Base-by-base conservation (phyloP, 2,888 invertebrate genomes). In the Ectropis crepuscularia region DNA sequence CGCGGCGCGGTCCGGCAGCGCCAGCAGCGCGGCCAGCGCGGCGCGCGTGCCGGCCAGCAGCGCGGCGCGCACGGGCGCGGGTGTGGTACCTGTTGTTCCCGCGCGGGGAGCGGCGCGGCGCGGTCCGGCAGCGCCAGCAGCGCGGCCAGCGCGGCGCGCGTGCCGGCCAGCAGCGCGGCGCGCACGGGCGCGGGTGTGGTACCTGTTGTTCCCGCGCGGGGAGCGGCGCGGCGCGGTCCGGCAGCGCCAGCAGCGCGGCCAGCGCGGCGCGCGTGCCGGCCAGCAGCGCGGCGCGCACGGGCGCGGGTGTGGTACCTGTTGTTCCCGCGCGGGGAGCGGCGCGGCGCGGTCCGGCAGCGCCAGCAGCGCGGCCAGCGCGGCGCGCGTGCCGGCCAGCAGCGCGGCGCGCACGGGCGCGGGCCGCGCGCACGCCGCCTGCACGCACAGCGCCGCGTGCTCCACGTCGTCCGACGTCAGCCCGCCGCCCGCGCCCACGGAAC, bases 381-480 rank as follows among this genome's bases (percentile, higher is more conserved):
- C 58, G 96, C 95, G 79, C 96, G 98, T 68, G 95, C 94, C 58
- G 93, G 89, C 58, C 95, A 95, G 85, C 96, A 98, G 53, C 96
- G 83, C 82, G 0, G 6, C 42, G 8, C 65, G 66, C 38, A 62
- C 0, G 69, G 62, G n/a, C 58, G 64, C 60, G 0, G 96, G 95
- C 8, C 95, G 94, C 65, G 95, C 95, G 45, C 96, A 95, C 10
- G 97, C 91, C 0, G 96, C 96, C 67, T 95, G 94, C 72, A 98
- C 88, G 80, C 98, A 98, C 72, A 97, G 93, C 54, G 97, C 95
- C 62, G 98, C 95, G 81, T 98, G 96, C 85, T 99, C 99, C 42
- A 95, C 92, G 88, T 99, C 99, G 84, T 99, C 99, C 75, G 99
- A 98, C n/a, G 99, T 99, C 74, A 99, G 97, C 0, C 96, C 95